phyloP scores from a whole-genome alignment of 1,140 invertebrate species.

The Penaeus chinensis region DNA sequence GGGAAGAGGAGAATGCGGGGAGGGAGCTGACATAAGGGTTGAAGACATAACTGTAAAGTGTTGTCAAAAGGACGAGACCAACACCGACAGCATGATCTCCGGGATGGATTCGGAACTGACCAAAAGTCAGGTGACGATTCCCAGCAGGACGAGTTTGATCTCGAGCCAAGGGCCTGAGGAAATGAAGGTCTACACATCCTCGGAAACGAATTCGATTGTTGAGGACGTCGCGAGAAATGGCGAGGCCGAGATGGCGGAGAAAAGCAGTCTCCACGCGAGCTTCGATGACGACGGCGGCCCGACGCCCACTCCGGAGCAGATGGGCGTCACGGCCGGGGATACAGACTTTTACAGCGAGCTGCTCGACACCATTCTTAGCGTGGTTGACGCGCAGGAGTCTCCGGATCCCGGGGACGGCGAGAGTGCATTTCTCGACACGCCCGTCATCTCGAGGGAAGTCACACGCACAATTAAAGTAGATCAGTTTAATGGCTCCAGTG shows the following conservation, averaged over 20 bases:
- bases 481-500: no score
- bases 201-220: conserved; percentile 13
- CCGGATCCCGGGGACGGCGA: neutral
- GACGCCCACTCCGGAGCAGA: conserved; percentile 30
- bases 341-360: conserved; percentile 55
- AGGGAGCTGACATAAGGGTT: no score
- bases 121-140: neutral
- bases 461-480: no score
- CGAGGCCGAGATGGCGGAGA: conserved; percentile 4
- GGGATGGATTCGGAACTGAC: no score
- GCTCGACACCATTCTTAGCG: conserved; percentile 51
- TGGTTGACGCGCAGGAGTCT: conserved; percentile 45
- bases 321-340: conserved; percentile 7
- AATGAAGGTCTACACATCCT: neutral
- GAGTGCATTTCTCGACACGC: no score
- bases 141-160: conserved; percentile 8
- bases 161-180: neutral
- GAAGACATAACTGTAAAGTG: neutral
- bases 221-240: neutral
- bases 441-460: no score
- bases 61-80: neutral
- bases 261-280: neutral
- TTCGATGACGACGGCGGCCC: conserved; percentile 25
- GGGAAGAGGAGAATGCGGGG: no score
- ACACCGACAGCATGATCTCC: neutral